Conservation (phyloP, 92 coral and sea anemone genomes). For the Bergia puertoricense region DNA sequence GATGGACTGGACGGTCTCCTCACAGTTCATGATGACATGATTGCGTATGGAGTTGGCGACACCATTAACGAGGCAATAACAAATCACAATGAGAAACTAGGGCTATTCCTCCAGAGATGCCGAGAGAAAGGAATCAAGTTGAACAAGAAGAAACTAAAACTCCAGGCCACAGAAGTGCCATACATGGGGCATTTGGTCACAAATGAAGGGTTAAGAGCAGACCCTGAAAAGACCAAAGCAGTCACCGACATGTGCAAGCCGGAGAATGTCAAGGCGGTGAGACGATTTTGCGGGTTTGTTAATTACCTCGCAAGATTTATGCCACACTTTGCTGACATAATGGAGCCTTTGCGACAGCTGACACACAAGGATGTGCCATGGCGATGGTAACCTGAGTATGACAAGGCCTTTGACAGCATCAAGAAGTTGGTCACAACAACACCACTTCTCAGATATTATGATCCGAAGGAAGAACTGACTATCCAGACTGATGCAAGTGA, state of each 20-base stretch:
- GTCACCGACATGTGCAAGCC: constrained; percentile 42
- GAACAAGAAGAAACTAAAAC: constrained; percentile 26
- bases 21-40: constrained; percentile 36
- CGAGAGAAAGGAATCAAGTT: constrained; percentile 26
- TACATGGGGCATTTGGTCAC: constrained; percentile 39
- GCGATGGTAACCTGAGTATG: constrained; percentile 27
- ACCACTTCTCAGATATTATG: constrained; percentile 32
- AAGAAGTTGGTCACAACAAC: constrained; percentile 35
- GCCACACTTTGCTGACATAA: constrained; percentile 19
- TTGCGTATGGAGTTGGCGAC: constrained; percentile 30
- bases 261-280: constrained; percentile 16
- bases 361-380: too few species aligned
- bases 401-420: constrained; percentile 21
- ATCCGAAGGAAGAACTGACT: constrained; percentile 48
- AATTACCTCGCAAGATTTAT: constrained; percentile 45
- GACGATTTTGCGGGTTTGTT: constrained; percentile 19
- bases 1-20: constrained; percentile 19
- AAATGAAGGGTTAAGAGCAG: constrained; percentile 20
- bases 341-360: constrained; percentile 46
- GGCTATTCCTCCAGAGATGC: not conserved
- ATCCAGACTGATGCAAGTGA: constrained; percentile 61
- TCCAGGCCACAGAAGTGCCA: not conserved
- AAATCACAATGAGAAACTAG: constrained; percentile 25
- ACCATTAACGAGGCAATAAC: constrained; percentile 28
- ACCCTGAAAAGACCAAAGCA: constrained; percentile 27